A percentile compares a stretch with the other conserved stretches of the same genome.
These are phyloP conservation scores for Solea senegalensis DNA, from an alignment of 2,113 vertebrate genomes.

Conservation along the genomic window DNA sequence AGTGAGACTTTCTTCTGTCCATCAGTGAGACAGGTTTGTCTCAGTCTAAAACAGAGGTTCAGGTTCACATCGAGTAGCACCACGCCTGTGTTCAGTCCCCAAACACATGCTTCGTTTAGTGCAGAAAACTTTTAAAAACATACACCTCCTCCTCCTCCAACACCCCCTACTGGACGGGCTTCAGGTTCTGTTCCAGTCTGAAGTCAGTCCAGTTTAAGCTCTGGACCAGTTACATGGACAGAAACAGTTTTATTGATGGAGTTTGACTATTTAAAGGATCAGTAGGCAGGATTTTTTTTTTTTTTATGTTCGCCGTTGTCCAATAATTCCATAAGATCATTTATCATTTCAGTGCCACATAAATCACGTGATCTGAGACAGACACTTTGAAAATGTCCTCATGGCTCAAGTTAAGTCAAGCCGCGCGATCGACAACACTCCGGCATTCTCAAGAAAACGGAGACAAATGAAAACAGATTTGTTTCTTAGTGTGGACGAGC, in stretches of 20 bases:
- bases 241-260: background rate
- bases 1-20: constrained; percentile 29
- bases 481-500: no score
- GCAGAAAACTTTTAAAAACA: constrained; percentile 74
- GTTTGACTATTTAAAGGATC: background rate
- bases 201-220: no score
- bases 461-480: no score
- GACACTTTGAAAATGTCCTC: no score
- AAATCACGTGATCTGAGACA: no score
- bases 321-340: no score
- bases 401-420: no score
- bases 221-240: background rate
- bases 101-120: constrained; percentile 81
- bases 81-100: constrained; percentile 73
- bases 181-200: constrained; percentile 20
- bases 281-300: background rate
- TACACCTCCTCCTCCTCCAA: background rate
- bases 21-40: constrained; percentile 37
- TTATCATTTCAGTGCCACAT: no score
- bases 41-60: constrained; percentile 45
- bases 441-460: no score
- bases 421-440: no score
- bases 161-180: constrained; percentile 34
- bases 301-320: no score
- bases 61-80: constrained; percentile 78